Percentiles rank a stretch among this genome's conserved stretches.
phyloP scores from a whole-genome alignment of 1,140 invertebrate species.

The Drosophila parvula region DNA sequence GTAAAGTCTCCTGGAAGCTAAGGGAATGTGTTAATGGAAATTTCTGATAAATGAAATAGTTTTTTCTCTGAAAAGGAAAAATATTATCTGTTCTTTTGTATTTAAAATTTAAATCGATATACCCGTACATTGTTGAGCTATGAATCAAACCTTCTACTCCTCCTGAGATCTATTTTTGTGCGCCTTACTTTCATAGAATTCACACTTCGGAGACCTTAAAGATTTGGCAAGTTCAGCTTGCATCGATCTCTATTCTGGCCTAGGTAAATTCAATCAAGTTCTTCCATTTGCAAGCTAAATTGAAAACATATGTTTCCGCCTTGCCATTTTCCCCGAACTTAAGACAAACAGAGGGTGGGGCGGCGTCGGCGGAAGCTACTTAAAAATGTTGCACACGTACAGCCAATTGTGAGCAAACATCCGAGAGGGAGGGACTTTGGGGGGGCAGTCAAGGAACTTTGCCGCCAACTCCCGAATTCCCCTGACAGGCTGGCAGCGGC shows the following conservation, averaged over 20 bases:
- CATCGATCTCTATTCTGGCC: slow-evolving; percentile 71
- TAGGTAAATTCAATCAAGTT: slow-evolving; percentile 76
- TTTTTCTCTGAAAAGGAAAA: too few species aligned
- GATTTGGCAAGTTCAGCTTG: slow-evolving; percentile 7
- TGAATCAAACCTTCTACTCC: too few species aligned
- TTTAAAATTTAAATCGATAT: too few species aligned
- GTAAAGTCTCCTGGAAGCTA: too few species aligned
- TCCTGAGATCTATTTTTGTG: neutral
- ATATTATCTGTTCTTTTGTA: too few species aligned
- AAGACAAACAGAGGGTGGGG: slow-evolving; percentile 59
- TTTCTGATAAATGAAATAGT: neutral
- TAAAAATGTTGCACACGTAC: slow-evolving; percentile 82
- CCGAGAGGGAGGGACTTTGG: neutral
- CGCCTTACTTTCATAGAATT: neutral
- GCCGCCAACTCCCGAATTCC: slow-evolving; percentile 68
- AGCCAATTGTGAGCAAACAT: slow-evolving; percentile 73
- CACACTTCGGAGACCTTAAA: neutral
- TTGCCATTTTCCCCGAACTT: slow-evolving; percentile 45
- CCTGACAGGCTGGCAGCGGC: slow-evolving; percentile 49
- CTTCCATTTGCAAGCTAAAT: slow-evolving; percentile 76
- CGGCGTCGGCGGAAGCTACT: slow-evolving; percentile 65
- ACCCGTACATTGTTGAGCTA: neutral
- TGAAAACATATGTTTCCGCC: slow-evolving; percentile 77
- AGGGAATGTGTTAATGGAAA: neutral
- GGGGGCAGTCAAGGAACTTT: slow-evolving; percentile 67